Conservation (phyloP, 1,140 invertebrate species). For the Helicoverpa zea region DNA sequence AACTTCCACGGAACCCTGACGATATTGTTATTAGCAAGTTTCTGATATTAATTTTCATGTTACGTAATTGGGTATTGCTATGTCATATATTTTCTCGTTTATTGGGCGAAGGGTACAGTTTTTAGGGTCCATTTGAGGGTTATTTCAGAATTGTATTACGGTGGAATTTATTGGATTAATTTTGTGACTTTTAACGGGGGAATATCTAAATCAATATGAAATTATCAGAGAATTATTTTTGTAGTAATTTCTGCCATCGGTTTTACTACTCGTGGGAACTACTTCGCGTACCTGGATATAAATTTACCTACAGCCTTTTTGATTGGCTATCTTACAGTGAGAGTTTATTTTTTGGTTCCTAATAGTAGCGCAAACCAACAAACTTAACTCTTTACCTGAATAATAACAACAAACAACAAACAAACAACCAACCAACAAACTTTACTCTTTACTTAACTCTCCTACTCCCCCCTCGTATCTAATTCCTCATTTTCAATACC, state of each 20-base stretch:
- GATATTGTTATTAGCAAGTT: constrained; percentile 51
- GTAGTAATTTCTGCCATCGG: not conserved
- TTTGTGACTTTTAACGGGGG: not conserved
- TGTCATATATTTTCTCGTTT: constrained; percentile 13
- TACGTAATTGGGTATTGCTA: constrained; percentile 14
- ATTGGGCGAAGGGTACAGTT: not conserved
- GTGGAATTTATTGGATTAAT: constrained; percentile 26
- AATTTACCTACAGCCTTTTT: too few species aligned
- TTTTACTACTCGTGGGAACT: too few species aligned
- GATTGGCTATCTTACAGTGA: too few species aligned
- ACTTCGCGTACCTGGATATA: too few species aligned
- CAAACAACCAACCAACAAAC: too few species aligned
- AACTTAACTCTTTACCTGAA: too few species aligned
- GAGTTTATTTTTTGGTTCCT: too few species aligned
- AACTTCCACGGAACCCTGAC: constrained; percentile 57
- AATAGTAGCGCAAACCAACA: too few species aligned
- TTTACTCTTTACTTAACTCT: too few species aligned
- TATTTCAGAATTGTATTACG: constrained; percentile 1
- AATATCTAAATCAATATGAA: not conserved
- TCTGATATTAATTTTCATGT: constrained; percentile 21
- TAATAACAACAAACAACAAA: too few species aligned
- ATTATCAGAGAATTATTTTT: not conserved
- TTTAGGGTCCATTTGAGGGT: constrained; percentile 13
- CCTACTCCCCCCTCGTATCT: too few species aligned
- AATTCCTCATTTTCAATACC: too few species aligned